Percentiles rank a stretch among this genome's conserved stretches.
phyloP scores from a whole-genome alignment of 2,888 invertebrate species.

The Rhingia rostrata region DNA sequence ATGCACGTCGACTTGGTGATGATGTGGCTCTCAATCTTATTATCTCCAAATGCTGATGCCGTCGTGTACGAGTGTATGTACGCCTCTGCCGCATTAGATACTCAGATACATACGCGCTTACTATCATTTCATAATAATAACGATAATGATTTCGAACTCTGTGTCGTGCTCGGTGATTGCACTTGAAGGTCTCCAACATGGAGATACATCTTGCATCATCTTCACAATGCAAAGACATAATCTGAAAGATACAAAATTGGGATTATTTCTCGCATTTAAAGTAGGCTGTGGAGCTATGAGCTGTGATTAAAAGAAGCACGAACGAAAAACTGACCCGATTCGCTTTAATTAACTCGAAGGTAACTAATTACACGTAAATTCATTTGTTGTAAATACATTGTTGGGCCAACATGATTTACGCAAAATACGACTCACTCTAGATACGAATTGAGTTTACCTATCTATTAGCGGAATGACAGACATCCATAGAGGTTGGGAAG shows the following conservation, averaged over 20 bases:
- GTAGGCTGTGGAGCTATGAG: neutral
- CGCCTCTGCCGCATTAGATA: slow-evolving; percentile 9
- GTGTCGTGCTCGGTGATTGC: slow-evolving; percentile 49
- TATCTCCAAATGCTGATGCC: slow-evolving; percentile 32
- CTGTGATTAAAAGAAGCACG: slow-evolving; percentile 1
- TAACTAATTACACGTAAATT: slow-evolving; percentile 51
- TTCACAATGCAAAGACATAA: neutral
- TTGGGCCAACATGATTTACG: slow-evolving; percentile 18
- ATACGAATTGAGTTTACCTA: slow-evolving; percentile 1
- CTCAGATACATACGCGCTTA: neutral
- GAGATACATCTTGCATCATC: slow-evolving; percentile 5
- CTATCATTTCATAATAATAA: slow-evolving; percentile 6
- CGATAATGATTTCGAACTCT: slow-evolving; percentile 27
- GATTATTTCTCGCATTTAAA: neutral
- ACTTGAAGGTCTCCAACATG: slow-evolving; percentile 33
- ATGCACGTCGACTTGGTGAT: slow-evolving; percentile 26
- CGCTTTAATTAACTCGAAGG: slow-evolving; percentile 50
- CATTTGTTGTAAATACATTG: neutral
- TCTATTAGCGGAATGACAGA: slow-evolving; percentile 7
- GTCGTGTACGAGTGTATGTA: neutral
- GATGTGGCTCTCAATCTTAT: slow-evolving; percentile 42
- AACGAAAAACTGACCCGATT: slow-evolving; percentile 33
- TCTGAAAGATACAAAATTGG: neutral
- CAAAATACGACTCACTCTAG: slow-evolving; percentile 14
- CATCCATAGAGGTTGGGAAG: neutral